Conservation (phyloP, 2,888 invertebrate genomes). For the Oscheius sp. region DNA sequence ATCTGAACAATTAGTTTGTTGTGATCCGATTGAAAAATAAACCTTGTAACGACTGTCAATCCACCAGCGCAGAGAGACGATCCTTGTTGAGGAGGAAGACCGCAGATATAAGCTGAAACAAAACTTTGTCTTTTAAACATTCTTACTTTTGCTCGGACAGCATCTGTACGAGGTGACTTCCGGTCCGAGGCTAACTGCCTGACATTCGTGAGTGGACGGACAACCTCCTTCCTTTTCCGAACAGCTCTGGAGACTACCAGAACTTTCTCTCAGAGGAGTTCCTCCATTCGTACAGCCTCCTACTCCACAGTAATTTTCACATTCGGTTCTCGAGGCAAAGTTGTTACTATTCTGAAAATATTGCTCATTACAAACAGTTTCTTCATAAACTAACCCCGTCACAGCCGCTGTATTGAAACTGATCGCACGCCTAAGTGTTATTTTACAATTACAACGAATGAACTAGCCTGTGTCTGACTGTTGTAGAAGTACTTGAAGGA, state of each 20-base stretch:
- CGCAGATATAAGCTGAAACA: constrained; percentile 58
- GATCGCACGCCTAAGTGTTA: constrained; percentile 51
- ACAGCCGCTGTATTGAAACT: constrained; percentile 64
- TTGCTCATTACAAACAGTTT: too few relatives aligned
- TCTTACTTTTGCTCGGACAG: constrained; percentile 60
- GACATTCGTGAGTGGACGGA: constrained; percentile 64
- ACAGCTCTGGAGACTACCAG: constrained; percentile 55
- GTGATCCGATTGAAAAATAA: not conserved
- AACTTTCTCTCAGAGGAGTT: constrained; percentile 54
- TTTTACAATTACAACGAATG: not conserved
- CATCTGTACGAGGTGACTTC: constrained; percentile 58
- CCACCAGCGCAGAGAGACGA: constrained; percentile 62
- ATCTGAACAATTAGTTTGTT: constrained; percentile 44
- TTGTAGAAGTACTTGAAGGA: constrained; percentile 65
- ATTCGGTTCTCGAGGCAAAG: constrained; percentile 58
- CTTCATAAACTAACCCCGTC: constrained; percentile 40
- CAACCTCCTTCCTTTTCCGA: constrained; percentile 58
- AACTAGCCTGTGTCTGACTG: constrained; percentile 47
- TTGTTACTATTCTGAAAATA: constrained; percentile 45
- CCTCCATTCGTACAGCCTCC: constrained; percentile 66
- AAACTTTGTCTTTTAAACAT: not conserved
- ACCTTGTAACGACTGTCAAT: constrained; percentile 57
- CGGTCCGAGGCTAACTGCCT: constrained; percentile 55
- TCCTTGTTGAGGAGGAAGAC: constrained; percentile 63
- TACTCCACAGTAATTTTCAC: constrained; percentile 67